phyloP scores from a whole-genome alignment of 2,797 vertebrate genomes.

The Cetoscarus ocellatus region DNA sequence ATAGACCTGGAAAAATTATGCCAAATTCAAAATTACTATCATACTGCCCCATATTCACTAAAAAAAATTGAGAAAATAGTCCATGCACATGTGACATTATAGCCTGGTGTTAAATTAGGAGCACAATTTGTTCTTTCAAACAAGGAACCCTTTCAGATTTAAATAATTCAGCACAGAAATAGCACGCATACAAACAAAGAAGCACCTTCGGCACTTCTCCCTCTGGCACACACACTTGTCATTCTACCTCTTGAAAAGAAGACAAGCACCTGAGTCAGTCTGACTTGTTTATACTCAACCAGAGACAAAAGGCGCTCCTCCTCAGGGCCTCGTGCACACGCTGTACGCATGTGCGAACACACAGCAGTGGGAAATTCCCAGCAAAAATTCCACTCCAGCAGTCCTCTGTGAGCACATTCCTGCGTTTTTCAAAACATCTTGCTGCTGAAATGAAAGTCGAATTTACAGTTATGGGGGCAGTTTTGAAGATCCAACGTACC shows the following conservation, averaged over 20 bases:
- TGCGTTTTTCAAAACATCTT: slow-evolving; percentile 72
- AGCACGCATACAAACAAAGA: neutral
- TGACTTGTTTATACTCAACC: slow-evolving; percentile 46
- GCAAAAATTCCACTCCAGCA: slow-evolving; percentile 76
- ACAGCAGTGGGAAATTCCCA: slow-evolving; percentile 81
- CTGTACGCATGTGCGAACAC: slow-evolving; percentile 46
- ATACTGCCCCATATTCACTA: too few species aligned
- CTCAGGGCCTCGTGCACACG: slow-evolving; percentile 14
- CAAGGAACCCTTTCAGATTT: neutral
- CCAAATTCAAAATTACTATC: too few species aligned
- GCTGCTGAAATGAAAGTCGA: slow-evolving; percentile 72
- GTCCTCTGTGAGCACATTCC: slow-evolving; percentile 75
- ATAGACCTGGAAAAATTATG: too few species aligned
- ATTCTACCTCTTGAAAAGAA: slow-evolving; percentile 34
- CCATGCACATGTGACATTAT: neutral
- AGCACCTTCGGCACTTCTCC: neutral
- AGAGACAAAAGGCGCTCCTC: slow-evolving; percentile 30
- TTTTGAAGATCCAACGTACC: slow-evolving; percentile 49
- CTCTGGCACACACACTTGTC: neutral
- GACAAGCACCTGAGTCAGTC: slow-evolving; percentile 47
- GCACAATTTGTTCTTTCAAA: slow-evolving; percentile 2
- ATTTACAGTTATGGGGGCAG: slow-evolving; percentile 50
- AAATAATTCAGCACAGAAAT: neutral
- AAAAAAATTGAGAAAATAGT: too few species aligned
- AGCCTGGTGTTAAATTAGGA: neutral